A percentile compares a stretch with the other conserved stretches of the same genome.
Conservation (phyloP, 2,888 invertebrate species). For the Bhutanitis thaidina region DNA sequence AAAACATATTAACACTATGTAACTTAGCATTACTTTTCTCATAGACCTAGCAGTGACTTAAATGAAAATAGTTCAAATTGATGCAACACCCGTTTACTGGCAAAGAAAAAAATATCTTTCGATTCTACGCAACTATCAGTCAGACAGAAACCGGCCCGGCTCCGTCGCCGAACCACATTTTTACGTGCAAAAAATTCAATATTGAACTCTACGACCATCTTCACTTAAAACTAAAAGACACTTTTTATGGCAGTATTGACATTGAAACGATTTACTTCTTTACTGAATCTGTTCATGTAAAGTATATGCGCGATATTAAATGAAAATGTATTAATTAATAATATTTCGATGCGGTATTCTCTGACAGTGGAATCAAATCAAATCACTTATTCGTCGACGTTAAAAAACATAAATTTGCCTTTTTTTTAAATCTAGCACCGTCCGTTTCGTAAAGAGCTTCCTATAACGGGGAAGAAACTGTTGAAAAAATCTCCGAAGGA, state of each 20-base stretch:
- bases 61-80: conserved; percentile 6
- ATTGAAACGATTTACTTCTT: conserved; percentile 24
- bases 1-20: too few relatives aligned
- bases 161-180: conserved; percentile 41
- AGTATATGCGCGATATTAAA: neutral
- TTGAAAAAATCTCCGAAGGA: too few relatives aligned
- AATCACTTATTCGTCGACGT: too few relatives aligned
- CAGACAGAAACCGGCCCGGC: conserved; percentile 32
- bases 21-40: too few relatives aligned
- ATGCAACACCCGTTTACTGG: neutral
- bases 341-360: neutral
- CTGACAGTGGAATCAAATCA: too few relatives aligned
- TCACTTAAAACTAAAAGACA: conserved; percentile 9
- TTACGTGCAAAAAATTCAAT: conserved; percentile 44
- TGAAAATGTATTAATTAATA: neutral
- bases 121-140: conserved; percentile 20
- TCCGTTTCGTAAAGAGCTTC: too few relatives aligned
- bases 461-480: too few relatives aligned
- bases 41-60: neutral
- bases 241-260: conserved; percentile 37
- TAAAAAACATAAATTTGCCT: too few relatives aligned
- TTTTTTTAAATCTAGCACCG: too few relatives aligned
- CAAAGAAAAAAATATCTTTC: conserved; percentile 8
- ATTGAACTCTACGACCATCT: conserved; percentile 24
- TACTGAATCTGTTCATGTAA: too few relatives aligned